Percentiles rank a stretch among this genome's conserved stretches.
Conservation (phyloP, 2,888 invertebrate species). For the Dicyrtoma fusca region DNA sequence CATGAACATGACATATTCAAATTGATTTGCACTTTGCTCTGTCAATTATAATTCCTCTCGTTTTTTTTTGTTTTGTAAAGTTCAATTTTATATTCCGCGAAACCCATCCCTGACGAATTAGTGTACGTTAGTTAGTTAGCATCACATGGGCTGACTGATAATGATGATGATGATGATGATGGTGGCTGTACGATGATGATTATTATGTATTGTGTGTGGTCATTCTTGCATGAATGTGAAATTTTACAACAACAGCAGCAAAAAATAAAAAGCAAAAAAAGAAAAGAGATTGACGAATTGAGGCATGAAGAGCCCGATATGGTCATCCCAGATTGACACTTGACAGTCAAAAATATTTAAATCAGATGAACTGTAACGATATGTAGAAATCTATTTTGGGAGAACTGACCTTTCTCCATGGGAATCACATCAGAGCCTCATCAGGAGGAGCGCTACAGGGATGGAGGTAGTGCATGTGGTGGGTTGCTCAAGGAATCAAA, state of each 20-base stretch:
- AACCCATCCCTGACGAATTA: too few species aligned
- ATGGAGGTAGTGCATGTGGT: not conserved
- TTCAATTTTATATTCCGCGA: too few species aligned
- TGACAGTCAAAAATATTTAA: slow-evolving; percentile 14
- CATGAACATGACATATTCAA: slow-evolving; percentile 14
- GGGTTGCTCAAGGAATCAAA: too few species aligned
- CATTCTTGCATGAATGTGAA: slow-evolving; percentile 29
- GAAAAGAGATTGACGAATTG: not conserved
- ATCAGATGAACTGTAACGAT: slow-evolving; percentile 1
- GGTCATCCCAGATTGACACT: not conserved
- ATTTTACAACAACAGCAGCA: not conserved
- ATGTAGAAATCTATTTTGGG: not conserved
- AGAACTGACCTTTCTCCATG: slow-evolving; percentile 23
- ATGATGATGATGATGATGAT: not conserved
- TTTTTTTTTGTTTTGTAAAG: too few species aligned
- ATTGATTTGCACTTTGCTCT: slow-evolving; percentile 15
- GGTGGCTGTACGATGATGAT: not conserved
- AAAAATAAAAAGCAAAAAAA: not conserved
- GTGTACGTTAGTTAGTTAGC: too few species aligned
- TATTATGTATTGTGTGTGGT: slow-evolving; percentile 36
- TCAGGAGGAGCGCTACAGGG: not conserved
- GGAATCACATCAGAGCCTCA: not conserved
- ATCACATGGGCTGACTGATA: not conserved
- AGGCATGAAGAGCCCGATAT: not conserved
- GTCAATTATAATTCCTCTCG: too few species aligned